Evolutionary conservation across 1,140 invertebrate species (phyloP).

Genomic region (Temnothorax nylanderi): DNA sequence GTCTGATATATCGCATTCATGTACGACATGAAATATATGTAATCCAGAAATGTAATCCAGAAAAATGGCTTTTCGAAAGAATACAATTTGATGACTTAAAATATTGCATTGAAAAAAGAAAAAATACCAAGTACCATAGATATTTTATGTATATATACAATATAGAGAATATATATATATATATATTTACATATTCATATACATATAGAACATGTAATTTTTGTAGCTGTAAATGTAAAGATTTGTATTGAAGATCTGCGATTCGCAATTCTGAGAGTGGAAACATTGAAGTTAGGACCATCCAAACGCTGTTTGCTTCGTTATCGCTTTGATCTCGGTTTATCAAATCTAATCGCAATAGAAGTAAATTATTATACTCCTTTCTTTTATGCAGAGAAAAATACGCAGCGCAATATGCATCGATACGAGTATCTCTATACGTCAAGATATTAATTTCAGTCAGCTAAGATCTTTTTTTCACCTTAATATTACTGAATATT

Average conservation of each 20-base stretch:
- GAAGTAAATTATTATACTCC: not conserved
- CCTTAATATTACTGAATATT: not conserved
- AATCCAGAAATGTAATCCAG: not conserved
- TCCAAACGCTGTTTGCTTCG: not conserved
- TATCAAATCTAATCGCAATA: not conserved
- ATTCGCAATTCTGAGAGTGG: not conserved
- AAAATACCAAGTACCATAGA: not conserved
- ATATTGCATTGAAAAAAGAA: not conserved
- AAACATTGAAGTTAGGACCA: not conserved
- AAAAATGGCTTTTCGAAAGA: not conserved
- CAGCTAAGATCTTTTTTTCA: not conserved
- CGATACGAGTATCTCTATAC: not conserved
- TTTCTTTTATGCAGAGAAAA: not conserved
- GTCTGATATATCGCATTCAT: not conserved
- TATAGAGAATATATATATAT: too few relatives aligned
- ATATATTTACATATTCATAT: too few relatives aligned
- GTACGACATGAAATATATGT: not conserved
- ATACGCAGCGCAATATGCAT: not conserved
- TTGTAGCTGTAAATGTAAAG: not conserved
- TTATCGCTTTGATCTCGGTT: not conserved
- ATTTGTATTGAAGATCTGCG: not conserved
- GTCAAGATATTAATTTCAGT: conserved; percentile 2
- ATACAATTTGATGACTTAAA: not conserved
- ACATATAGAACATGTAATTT: not conserved
- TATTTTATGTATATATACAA: too few relatives aligned